A percentile compares a stretch with the other conserved stretches of the same genome.
phyloP scores from a whole-genome alignment of 2,888 invertebrate genomes.

The Campoletis raptor region DNA sequence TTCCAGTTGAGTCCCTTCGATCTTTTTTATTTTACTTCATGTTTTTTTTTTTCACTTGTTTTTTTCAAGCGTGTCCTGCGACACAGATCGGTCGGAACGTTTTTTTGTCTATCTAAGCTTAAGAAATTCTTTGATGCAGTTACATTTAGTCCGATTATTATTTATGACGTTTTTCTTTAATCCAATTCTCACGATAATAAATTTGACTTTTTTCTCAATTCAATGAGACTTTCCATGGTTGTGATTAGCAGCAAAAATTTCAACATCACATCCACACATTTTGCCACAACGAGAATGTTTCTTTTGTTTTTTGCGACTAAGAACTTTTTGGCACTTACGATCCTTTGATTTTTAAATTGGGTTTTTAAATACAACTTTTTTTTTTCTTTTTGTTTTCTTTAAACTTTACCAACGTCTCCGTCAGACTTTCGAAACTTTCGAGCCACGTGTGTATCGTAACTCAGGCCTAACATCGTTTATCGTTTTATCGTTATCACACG shows the following conservation, averaged over 20 bases:
- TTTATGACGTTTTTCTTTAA: slow-evolving; percentile 31
- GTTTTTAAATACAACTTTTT: not conserved
- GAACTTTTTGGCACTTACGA: slow-evolving; percentile 7
- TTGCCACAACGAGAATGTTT: not conserved
- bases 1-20: not conserved
- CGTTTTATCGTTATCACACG: slow-evolving; percentile 71
- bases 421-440: slow-evolving; percentile 30
- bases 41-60: not conserved
- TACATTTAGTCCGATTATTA: slow-evolving; percentile 59
- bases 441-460: slow-evolving; percentile 57
- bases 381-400: not conserved
- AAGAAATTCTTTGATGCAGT: slow-evolving; percentile 48
- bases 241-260: not conserved
- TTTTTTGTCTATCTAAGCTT: slow-evolving; percentile 61
- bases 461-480: slow-evolving; percentile 78
- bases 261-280: not conserved
- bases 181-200: not conserved
- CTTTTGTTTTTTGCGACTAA: not conserved
- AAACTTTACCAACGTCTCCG: slow-evolving; percentile 1
- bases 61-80: not conserved
- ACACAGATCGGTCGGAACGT: slow-evolving; percentile 50
- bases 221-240: not conserved
- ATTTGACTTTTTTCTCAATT: slow-evolving; percentile 8
- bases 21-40: not conserved
- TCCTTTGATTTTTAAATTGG: not conserved